Conservation (phyloP, 2,113 vertebrate species). For the Lonchura striata region DNA sequence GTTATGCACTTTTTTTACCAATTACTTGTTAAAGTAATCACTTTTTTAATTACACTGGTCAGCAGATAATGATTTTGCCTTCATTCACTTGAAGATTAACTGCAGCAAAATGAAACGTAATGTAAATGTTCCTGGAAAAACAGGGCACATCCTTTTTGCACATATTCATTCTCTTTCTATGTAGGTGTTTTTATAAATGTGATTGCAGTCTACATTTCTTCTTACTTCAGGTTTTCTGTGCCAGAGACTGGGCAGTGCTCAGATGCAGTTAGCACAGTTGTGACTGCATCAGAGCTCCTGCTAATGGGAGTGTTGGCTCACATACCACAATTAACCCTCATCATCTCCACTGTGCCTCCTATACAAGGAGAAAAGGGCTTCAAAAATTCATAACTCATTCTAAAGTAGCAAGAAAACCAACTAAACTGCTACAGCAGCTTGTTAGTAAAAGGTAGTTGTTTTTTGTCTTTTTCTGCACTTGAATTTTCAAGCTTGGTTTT, state of each 20-base stretch:
- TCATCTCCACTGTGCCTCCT: background rate
- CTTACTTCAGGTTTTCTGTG: background rate
- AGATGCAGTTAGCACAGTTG: background rate
- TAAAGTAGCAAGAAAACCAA: background rate
- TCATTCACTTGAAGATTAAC: conserved; percentile 51
- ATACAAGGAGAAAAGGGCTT: background rate
- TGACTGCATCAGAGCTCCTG: background rate
- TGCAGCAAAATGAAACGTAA: background rate
- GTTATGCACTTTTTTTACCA: conserved; percentile 69
- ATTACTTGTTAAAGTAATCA: conserved; percentile 74
- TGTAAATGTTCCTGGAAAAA: background rate
- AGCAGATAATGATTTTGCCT: conserved; percentile 60
- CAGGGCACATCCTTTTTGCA: background rate
- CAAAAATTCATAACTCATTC: background rate
- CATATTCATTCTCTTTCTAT: background rate
- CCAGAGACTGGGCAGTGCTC: background rate
- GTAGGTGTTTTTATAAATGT: conserved; percentile 13
- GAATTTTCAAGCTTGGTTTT: background rate
- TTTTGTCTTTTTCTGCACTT: background rate
- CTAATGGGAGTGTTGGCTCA: background rate
- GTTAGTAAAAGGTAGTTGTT: background rate
- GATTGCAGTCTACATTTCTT: background rate
- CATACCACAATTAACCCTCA: background rate
- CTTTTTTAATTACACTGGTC: conserved; percentile 73
- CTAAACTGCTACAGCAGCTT: background rate